Base-by-base conservation (phyloP, 2,797 vertebrate genomes). In the Myiothlypis coronata region DNA sequence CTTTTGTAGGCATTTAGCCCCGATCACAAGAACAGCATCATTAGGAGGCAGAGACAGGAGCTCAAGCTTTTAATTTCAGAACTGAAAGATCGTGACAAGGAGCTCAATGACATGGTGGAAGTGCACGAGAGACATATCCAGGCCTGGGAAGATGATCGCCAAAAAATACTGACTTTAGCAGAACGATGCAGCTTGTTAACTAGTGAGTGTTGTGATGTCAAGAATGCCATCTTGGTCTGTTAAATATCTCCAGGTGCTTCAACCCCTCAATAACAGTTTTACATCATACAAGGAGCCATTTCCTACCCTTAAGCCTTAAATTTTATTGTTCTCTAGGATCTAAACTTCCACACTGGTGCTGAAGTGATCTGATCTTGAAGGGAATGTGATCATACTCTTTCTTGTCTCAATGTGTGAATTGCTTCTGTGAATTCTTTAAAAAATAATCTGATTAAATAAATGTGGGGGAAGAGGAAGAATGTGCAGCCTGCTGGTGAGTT, bases 41-140 rank as follows among this genome's bases (percentile, higher is more conserved):
- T 98, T 59, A 98, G 98, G 97, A 98, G 98, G 57, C 98, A 99
- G 91, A 98, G 98, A 85, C 98, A 95, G 81, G 99, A 99, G 89
- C 98, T 99, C 19, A 98, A 98, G 97, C 94, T 99, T 83, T 97
- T 99, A 80, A 97, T 99, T 53, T 95, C 97, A 6, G 98, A 99
- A 77, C 96, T 99, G 81, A 98, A 98, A 94, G 98, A 99, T 76
- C 96, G 98, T 0, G 99, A 99, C 49, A 90, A 88, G 81, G 99
- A 99, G 83, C 98, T 99, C 67, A 98, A 98, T 93, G 96, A 96
- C 9, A 98, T 98, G 98, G 98, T 98, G 5, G 95, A 97, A 1
- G 97, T 98, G 35, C 98, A 99, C 79, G 98, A 98, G 41, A 97
- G 97, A 32, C 98, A 99, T 63, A 97, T 99, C 4, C 97, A 98